Base-by-base conservation (phyloP, 2,797 vertebrate species). In the Pipistrellus pipistrellus region DNA sequence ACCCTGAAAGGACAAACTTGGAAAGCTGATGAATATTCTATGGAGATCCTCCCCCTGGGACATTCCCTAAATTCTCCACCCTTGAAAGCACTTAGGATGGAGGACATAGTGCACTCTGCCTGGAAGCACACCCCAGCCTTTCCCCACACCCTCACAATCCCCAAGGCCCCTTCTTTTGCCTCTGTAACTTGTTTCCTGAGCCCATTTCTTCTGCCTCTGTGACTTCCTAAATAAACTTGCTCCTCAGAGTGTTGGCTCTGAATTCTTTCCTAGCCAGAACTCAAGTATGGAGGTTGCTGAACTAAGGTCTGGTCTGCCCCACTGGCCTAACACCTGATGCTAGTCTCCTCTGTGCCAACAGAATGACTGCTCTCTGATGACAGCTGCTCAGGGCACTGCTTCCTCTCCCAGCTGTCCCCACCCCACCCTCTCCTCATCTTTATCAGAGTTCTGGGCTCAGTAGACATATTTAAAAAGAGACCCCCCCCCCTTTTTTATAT, bases 381-480 rank as follows among this genome's bases (percentile, higher is more conserved):
- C 91, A 90, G 44, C 14, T 13, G 25, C 76, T 95, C 53, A 14
- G 35, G 27, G 69, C 30, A 64, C 25, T 0, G 14, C 20, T 41
- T 48, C 51, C 35, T 12, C 4, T 3, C 68, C 38, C 14, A 46
- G 14, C 10, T 5, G 0, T 66, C 66, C 27, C 27, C 0, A 2
- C 10, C 18, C 66, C 46, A 11, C 80, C 27, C 48, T 51, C 13
- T n/a, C 27, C 35, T 88, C 23, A n/a, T 32, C 3, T 30, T 90
- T 35, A 21, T 57, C 69, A 72, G 59, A 77, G 25, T 41, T 86
- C 30, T 12, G 18, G 84, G 76, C 75, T 92, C 64, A 51, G 17
- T 11, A 71, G 82, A 86, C 41, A 55, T 21, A 85, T 76, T 27
- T 68, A 86, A 95, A 91, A 91, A 77, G 87, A 62, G 53, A 55